Conservation (phyloP, 2,888 invertebrate species). For the Emmelina monodactyla region DNA sequence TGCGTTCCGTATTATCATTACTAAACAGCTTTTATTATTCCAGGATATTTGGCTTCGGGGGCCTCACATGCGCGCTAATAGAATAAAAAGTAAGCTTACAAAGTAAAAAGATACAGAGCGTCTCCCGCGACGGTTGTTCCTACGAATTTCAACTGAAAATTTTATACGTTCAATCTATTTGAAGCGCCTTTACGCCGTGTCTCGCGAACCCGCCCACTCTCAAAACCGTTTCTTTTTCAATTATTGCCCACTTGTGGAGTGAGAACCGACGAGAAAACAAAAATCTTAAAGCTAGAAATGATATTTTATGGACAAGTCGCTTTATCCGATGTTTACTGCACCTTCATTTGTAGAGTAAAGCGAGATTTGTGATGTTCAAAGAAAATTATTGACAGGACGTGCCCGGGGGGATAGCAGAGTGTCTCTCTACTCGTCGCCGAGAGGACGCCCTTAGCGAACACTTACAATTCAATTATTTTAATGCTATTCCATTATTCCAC, state of each 20-base stretch:
- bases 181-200: slow-evolving; percentile 60
- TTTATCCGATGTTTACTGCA: slow-evolving; percentile 61
- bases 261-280: slow-evolving; percentile 57
- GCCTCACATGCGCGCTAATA: slow-evolving; percentile 61
- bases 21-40: slow-evolving; percentile 65
- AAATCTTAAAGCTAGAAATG: slow-evolving; percentile 50
- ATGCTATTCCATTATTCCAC: slow-evolving; percentile 19
- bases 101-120: slow-evolving; percentile 63
- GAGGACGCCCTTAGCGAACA: slow-evolving; percentile 25
- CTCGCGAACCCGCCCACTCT: slow-evolving; percentile 53
- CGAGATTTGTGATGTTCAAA: slow-evolving; percentile 56
- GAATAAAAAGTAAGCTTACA: slow-evolving; percentile 67
- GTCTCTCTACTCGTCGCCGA: slow-evolving; percentile 26
- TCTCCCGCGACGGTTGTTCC: slow-evolving; percentile 57
- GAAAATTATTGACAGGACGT: slow-evolving; percentile 63
- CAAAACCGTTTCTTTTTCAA: slow-evolving; percentile 64
- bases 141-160: slow-evolving; percentile 64
- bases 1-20: slow-evolving; percentile 59
- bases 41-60: slow-evolving; percentile 62
- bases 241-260: slow-evolving; percentile 67
- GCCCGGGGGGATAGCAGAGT: slow-evolving; percentile 33
- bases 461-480: slow-evolving; percentile 34
- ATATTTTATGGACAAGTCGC: slow-evolving; percentile 61
- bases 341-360: slow-evolving; percentile 53
- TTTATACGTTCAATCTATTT: slow-evolving; percentile 66